Evolutionary conservation across 2,797 vertebrate species (phyloP), one percentile per base, ranked within the genome.

Genomic region (Artibeus jamaicensis): DNA sequence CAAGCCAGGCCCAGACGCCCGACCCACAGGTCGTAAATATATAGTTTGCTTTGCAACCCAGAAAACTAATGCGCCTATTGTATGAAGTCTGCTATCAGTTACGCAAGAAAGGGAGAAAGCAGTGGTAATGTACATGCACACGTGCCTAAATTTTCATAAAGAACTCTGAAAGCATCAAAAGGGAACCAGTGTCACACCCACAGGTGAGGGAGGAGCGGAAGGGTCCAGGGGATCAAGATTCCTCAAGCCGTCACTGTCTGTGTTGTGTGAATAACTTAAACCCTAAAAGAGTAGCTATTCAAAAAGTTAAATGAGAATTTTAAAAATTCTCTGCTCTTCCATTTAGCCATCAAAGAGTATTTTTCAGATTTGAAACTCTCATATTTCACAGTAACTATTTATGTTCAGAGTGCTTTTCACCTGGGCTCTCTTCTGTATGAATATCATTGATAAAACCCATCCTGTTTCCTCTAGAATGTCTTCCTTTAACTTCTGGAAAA

Each of bases 211-310:
- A 39, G 53, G 62, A 48, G 70, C 57, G 48, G 1, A 0, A 32
- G 34, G 29, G 5, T 24, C 19, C 32, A 0, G 24, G 2, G 14
- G 0, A 50, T 0, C 3, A 57, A 68, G 70, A 53, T 16, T 50
- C 71, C 78, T 37, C 15, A n/a, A 34, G 46, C 0, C n/a, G 5
- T 16, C 22, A 5, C 11, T 32, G 76, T 74, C n/a, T 29, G 26
- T 26, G 26, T 26, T 12, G 9, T 78, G 46, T 84, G 65, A 14
- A 42, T 42, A 57, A 57, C 26, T 94, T 37, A 71, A 39, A 14
- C 14, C n/a, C 22, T 37, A 48, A 21, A 29, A n/a, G 9, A 22
- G 26, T 50, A 22, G 68, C 73, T 86, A 24, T 21, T 29, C 8
- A 34, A 89, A 86, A 78, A 24, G 26, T 14, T 24, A n/a, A 71